Conservation (phyloP, 2,888 invertebrate genomes). For the Rhogogaster chlorosoma region DNA sequence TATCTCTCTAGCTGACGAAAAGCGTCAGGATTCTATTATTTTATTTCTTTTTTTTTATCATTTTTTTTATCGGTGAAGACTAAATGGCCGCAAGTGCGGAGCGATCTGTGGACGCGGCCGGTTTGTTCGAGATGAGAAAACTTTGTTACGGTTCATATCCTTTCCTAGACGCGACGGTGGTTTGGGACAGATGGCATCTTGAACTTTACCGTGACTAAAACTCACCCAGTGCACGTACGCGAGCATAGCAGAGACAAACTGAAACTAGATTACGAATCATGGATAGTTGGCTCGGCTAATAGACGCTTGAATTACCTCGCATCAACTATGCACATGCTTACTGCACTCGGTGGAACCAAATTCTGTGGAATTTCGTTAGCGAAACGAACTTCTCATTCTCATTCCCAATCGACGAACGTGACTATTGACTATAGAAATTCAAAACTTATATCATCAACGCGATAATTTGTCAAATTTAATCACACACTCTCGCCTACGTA, state of each 20-base stretch:
- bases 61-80: neutral
- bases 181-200: slow-evolving; percentile 58
- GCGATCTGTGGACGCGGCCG: neutral
- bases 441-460: neutral
- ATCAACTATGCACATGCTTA: slow-evolving; percentile 38
- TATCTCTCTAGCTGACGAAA: neutral
- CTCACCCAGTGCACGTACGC: slow-evolving; percentile 14
- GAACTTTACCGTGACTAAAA: slow-evolving; percentile 57
- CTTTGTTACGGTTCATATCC: slow-evolving; percentile 46
- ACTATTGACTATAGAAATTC: neutral
- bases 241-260: slow-evolving; percentile 62
- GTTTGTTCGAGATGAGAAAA: slow-evolving; percentile 46
- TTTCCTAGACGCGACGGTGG: slow-evolving; percentile 26
- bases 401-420: neutral
- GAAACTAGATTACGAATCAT: slow-evolving; percentile 71
- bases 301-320: slow-evolving; percentile 55
- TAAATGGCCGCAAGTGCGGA: neutral
- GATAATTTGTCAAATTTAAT: neutral
- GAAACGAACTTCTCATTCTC: neutral
- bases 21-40: neutral
- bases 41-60: neutral
- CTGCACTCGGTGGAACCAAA: neutral
- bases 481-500: too few relatives aligned
- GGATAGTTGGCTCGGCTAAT: slow-evolving; percentile 68
- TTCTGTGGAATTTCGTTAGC: slow-evolving; percentile 4